Percentiles rank a stretch among this genome's conserved stretches.
Conservation (phyloP, 2,888 invertebrate genomes). For the Idaea dimidiata region DNA sequence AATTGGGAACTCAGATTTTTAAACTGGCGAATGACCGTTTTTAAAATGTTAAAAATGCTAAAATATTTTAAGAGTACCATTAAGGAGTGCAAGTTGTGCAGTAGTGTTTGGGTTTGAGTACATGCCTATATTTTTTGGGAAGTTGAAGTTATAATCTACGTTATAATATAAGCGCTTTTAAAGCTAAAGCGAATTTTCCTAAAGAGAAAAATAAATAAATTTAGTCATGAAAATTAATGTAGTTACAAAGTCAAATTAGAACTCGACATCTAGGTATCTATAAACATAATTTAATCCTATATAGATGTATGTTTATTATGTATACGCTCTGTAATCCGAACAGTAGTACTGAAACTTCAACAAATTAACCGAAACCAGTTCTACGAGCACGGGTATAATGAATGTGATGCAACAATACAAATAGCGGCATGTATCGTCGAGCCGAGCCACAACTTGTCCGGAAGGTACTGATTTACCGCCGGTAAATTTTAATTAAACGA, state of each 20-base stretch:
- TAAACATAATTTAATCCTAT: neutral
- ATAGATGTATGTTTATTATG: conserved; percentile 22
- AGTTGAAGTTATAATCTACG: no score
- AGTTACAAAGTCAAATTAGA: neutral
- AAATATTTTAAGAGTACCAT: no score
- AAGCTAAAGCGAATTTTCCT: no score
- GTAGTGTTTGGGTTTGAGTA: no score
- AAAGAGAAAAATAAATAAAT: neutral
- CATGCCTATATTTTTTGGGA: no score
- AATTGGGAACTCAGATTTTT: neutral
- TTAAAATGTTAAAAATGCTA: no score
- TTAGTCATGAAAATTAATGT: neutral
- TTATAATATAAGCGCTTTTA: neutral
- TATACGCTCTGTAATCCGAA: neutral
- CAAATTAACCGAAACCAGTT: neutral
- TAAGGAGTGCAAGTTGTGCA: no score
- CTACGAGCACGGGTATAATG: conserved; percentile 11
- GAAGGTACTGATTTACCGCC: conserved; percentile 50
- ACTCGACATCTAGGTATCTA: neutral
- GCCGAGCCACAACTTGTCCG: conserved; percentile 38
- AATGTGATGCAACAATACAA: conserved; percentile 30
- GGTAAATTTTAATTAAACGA: conserved; percentile 54
- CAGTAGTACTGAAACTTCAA: neutral
- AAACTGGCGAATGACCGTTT: no score
- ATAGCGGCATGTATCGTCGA: conserved; percentile 31